Percentiles rank a stretch among this genome's conserved stretches.
phyloP scores from a whole-genome alignment of 2,888 invertebrate species.

The Endotricha flammealis region DNA sequence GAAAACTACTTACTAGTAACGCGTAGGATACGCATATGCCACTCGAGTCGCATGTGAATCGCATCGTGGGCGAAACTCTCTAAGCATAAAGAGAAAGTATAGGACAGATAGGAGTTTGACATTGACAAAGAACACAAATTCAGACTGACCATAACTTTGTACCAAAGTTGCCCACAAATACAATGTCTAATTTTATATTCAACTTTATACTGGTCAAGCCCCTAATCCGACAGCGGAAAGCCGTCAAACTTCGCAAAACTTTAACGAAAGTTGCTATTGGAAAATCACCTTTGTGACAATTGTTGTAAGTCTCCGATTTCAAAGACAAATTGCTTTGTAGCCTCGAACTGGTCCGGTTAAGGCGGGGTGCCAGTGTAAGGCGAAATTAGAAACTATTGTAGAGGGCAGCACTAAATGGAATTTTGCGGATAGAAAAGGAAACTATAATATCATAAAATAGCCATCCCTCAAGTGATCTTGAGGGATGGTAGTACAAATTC shows the following conservation, averaged over 20 bases:
- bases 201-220: background rate
- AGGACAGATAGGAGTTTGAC: too few species aligned
- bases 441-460: too few species aligned
- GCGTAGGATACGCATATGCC: too few species aligned
- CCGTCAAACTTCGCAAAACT: background rate
- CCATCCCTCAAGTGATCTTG: too few species aligned
- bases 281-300: background rate
- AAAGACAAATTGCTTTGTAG: background rate
- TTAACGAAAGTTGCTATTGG: background rate
- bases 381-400: too few species aligned
- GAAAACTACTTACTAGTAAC: too few species aligned
- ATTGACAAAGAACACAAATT: background rate
- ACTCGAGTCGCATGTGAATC: too few species aligned
- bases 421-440: too few species aligned
- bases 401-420: too few species aligned
- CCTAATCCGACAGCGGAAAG: background rate
- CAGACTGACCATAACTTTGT: background rate
- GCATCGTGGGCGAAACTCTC: too few species aligned
- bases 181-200: background rate
- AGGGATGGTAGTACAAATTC: too few species aligned
- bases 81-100: too few species aligned
- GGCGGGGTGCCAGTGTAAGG: background rate
- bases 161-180: background rate
- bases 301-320: background rate
- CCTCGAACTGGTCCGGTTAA: background rate